A percentile compares a stretch with the other conserved stretches of the same genome.
phyloP scores from a whole-genome alignment of 2,797 vertebrate species.

The Arrhamphus sclerolepis region DNA sequence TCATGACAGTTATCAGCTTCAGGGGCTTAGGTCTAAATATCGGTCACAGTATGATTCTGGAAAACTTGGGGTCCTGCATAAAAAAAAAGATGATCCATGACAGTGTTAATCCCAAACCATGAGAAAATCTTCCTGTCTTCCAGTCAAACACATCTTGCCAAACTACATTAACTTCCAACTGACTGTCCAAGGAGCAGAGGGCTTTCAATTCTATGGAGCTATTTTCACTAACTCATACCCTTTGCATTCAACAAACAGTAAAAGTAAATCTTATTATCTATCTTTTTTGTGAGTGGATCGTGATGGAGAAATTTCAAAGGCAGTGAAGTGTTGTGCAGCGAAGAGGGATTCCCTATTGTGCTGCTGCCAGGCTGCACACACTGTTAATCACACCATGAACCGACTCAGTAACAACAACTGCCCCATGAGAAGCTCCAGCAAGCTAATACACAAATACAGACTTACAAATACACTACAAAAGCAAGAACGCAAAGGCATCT shows the following conservation, averaged over 20 bases:
- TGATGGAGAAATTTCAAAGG: slow-evolving; percentile 80
- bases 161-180: slow-evolving; percentile 79
- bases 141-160: slow-evolving; percentile 74
- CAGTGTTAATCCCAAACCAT: slow-evolving; percentile 81
- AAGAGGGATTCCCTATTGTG: slow-evolving; percentile 74
- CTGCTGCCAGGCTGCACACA: slow-evolving; percentile 68
- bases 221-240: slow-evolving; percentile 70
- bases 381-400: slow-evolving; percentile 78
- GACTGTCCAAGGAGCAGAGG: slow-evolving; percentile 66
- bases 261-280: slow-evolving; percentile 76
- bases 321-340: slow-evolving; percentile 63
- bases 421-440: slow-evolving; percentile 51
- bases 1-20: slow-evolving; percentile 83
- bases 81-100: slow-evolving; percentile 83
- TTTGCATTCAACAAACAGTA: slow-evolving; percentile 70
- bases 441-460: slow-evolving; percentile 28
- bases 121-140: slow-evolving; percentile 78
- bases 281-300: slow-evolving; percentile 65
- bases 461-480: slow-evolving; percentile 23
- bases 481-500: slow-evolving; percentile 24
- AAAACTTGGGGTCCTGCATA: slow-evolving; percentile 76
- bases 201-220: slow-evolving; percentile 71
- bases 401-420: slow-evolving; percentile 73
- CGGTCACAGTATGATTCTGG: slow-evolving; percentile 82
- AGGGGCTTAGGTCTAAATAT: slow-evolving; percentile 85